Evolutionary conservation across 2,888 invertebrate genomes (phyloP), one percentile per base, ranked within the genome.

Genomic region (Eutolmus rufibarbis): DNA sequence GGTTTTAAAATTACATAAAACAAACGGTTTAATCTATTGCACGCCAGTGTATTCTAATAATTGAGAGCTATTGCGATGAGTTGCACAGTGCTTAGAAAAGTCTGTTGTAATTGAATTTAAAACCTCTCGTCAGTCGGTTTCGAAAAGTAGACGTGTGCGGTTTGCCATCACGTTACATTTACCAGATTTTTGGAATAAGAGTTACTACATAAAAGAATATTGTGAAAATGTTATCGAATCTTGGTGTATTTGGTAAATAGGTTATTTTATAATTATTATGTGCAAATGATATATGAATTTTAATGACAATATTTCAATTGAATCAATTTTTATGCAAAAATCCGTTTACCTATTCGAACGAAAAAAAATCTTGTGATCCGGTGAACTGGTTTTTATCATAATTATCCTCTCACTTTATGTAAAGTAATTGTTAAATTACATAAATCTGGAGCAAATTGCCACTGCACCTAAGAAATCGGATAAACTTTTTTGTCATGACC

Each of bases 61-160:
- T n/a, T 5, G 8, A n/a, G 51, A 88, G 90, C 91, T 87, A 51
- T 51, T n/a, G n/a, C 51, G 19, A 7, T 51, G 5, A 16, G n/a
- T 51, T 7, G n/a, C 51, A 7, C 16, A 19, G n/a, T n/a, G 51
- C 51, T 51, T 46, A n/a, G n/a, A 51, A n/a, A 51, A 51, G 5
- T 51, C n/a, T 46, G 12, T 46, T 46, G 16, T 46, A 46, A n/a
- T n/a, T 51, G n/a, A 51, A 51, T 51, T 51, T 51, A 7, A n/a
- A 51, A n/a, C 16, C 51, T 7, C n/a, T 51, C 7, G 51, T 19
- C n/a, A 51, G n/a, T 51, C 51, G 19, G 8, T 51, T 51, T 51
- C 5, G 16, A n/a, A 51, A 1, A n/a, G n/a, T n/a, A 51, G 51
- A n/a, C n/a, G 51, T 19, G 16, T 51, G 5, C 16, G n/a, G 51